Base-by-base conservation (phyloP, 2,888 invertebrate genomes). In the Helleia helle region DNA sequence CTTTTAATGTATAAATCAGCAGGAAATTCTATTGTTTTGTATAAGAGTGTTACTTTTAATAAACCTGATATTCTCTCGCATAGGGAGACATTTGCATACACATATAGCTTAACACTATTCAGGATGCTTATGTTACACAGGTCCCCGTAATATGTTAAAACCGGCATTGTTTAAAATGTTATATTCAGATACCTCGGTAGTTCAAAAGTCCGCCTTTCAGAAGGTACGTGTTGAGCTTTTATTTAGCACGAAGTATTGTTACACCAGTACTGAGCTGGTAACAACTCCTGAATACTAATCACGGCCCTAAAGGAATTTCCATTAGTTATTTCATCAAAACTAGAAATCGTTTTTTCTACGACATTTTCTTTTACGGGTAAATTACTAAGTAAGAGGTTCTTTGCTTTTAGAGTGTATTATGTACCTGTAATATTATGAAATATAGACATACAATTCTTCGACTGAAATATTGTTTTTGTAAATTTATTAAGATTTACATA, bases 161-260 rank as follows among this genome's bases (percentile, higher is more conserved):
- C 15, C 8, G 11, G 31, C 31, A 12, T 28, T 29, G 28, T 29
- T 29, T 18, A 31, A 15, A 18, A 31, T 17, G 15, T 31, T 31
- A 18, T 9, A 31, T 18, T 30, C 30, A 30, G 17, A 30, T 70
- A 52, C 57, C 65, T 64, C 65, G 63, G 63, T 66, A 67, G 69
- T 70, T 65, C 60, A 65, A 63, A 71, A 71, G 66, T 65, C 62
- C 59, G 64, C 68, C 69, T 75, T 77, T 80, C 71, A 73, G 61
- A 56, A 56, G 63, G 57, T 67, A 79, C 81, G 79, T 74, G 80
- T 69, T 63, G 65, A 66, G 77, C 71, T 81, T 81, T 81, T 79
- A 80, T 80, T 80, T 79, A 66, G 71, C 69, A 62, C 61, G 53
- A 60, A 65, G 72, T 70, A 77, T 77, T 80, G 79, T 77, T 72